These are phyloP conservation scores for Smithornis capensis DNA, from an alignment of 2,113 vertebrate species.

Conservation along the genomic window DNA sequence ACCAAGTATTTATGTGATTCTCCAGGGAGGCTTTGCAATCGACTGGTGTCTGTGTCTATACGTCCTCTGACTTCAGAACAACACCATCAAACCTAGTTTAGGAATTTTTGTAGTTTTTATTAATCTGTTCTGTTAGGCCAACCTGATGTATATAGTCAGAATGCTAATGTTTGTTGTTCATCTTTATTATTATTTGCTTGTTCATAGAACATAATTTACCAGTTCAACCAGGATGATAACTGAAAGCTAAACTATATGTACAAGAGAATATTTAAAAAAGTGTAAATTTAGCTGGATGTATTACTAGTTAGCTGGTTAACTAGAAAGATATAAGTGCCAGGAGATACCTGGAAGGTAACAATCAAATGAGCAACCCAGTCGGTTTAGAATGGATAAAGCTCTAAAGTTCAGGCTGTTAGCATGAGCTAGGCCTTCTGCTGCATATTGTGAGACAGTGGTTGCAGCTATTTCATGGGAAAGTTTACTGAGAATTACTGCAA, in stretches of 20 bases:
- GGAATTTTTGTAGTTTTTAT: not conserved
- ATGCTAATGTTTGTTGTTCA: accelerated
- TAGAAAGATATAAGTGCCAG: not conserved
- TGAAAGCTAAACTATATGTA: not conserved
- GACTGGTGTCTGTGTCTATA: not conserved
- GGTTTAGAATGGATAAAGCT: too few species aligned
- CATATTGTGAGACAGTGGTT: too few species aligned
- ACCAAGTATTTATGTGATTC: not conserved
- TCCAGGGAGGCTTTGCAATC: not conserved
- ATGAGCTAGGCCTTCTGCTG: too few species aligned
- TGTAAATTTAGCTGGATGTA: not conserved
- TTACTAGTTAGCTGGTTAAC: not conserved
- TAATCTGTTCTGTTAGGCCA: not conserved
- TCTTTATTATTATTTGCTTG: not conserved
- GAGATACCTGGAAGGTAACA: too few species aligned
- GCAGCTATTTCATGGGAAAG: too few species aligned
- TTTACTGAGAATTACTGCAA: too few species aligned
- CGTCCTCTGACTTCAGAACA: not conserved
- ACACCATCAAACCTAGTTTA: not conserved
- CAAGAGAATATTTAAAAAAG: not conserved
- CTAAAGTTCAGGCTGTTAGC: too few species aligned
- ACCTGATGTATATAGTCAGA: not conserved
- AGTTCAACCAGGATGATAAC: not conserved
- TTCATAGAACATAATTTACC: not conserved
- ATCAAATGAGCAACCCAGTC: too few species aligned